Base-by-base conservation (phyloP, 2,888 invertebrate species). In the Euphydryas editha region DNA sequence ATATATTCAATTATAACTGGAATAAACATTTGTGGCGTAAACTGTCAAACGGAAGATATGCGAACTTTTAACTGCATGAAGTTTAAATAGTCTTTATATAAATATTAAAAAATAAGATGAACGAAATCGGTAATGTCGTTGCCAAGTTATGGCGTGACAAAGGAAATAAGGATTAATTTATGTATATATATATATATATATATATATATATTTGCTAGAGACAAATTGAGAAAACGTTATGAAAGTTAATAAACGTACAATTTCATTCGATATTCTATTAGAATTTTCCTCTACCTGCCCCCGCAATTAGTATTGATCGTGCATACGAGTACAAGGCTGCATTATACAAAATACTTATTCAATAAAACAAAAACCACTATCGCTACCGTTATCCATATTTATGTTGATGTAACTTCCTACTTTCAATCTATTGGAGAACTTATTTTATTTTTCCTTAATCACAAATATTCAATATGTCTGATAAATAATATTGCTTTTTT, bases 401-500 rank as follows among this genome's bases (percentile, higher is more conserved):
- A 36, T 47, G 37, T 44, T 57, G 11, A 21, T 37, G 47, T 49
- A 17, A 62, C 62, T 62, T 62, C 62, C 62, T 62, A 57, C 24
- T 21, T 57, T 37, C 18, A 24, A 24, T 57, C 21, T 47, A 17
- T 17, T 62, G 21, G 47, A 56, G 11, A 56, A 7, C 15, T 24
- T 57, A 37, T 62, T 57, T 56, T 62, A 24, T 21, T 36, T 15
- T 17, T 36, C 57, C 18, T 24, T 15, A 36, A 20, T 44, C 42
- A 18, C 51, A 54, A 59, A 30, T 59, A 24, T 59, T 54, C 24
- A 65, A 57, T 59, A 36, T 58, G 68, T 68, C 62, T 61, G 60
- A 62, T 65, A 65, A 57, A 55, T 56, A 30, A 18, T 46, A 56
- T 65, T 65, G 58, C 58, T 46, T 62, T 62, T 62, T 3, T 54